Base-by-base conservation (phyloP, 92 coral and sea anemone genomes). In the Epizoanthus stellaris region DNA sequence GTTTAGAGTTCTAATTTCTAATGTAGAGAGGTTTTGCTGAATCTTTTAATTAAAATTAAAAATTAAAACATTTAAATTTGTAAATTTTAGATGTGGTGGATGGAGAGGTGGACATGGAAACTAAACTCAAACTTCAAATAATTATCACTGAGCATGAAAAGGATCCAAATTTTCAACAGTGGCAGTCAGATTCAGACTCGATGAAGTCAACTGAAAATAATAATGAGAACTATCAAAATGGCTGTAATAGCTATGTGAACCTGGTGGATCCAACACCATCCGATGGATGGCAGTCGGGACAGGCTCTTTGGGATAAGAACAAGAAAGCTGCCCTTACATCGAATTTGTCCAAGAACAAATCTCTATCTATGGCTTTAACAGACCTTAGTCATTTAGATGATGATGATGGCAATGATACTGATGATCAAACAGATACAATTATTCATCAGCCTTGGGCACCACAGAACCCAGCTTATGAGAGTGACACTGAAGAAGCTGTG, bases 321-420 rank as follows among this genome's bases (percentile, higher is more conserved):
- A 86, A 82, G 69, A 85, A 62, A 14, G 84, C 80, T 77, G 65
- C 75, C 3, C 80, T 70, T 17, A 86, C 87, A 60, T 94, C 98
- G 25, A 94, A 94, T 84, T 88, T 94, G 72, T 87, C 85, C 73
- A 94, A 94, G 67, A 89, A 94, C 85, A 94, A 94, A 82, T 94
- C 98, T 14, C 60, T 92, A 61, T 94, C 98, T 4, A 94, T 93
- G 36, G 95, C 98, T n/a, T 90, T 94, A 60, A 87, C 93, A 66
- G 98, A 94, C 70, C 89, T 94, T 39, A 92, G 92, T n/a, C 91
- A 94, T 59, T 69, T 94, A 17, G 98, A 89, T 68, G 80, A 81
- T 8, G 96, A 93, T 70, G 91, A 89, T n/a, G 90, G 86, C 8
- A 73, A 21, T 45, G 90, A 90, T 0, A 63, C 68, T 4, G 87